Evolutionary conservation across 1,140 invertebrate species (phyloP).

Genomic region (Elymnias hypermnestra): DNA sequence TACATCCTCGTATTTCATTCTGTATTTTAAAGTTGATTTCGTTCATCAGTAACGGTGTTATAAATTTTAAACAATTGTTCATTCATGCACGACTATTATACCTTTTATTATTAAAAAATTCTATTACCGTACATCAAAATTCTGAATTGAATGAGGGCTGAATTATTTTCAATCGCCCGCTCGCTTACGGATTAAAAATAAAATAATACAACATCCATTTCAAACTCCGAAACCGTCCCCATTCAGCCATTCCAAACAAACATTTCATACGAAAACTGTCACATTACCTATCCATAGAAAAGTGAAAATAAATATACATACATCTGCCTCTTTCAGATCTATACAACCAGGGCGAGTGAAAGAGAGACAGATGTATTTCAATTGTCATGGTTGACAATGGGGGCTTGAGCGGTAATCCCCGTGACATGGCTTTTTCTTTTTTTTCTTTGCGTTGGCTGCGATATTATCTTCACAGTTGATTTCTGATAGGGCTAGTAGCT

Average conservation of each 20-base stretch:
- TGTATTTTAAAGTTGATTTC: no score
- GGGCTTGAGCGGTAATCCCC: conserved; percentile 55
- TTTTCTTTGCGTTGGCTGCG: conserved; percentile 38
- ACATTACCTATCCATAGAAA: conserved; percentile 66
- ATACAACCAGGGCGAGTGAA: conserved; percentile 15
- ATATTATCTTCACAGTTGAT: conserved; percentile 59
- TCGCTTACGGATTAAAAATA: conserved; percentile 58
- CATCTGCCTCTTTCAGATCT: conserved; percentile 38
- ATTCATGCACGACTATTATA: not conserved
- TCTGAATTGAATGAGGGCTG: conserved; percentile 12
- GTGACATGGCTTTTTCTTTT: conserved; percentile 56
- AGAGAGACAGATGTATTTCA: conserved; percentile 54
- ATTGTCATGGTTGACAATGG: conserved; percentile 67
- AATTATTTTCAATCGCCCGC: conserved; percentile 38
- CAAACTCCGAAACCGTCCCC: conserved; percentile 40
- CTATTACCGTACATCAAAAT: conserved; percentile 19
- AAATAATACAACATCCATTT: conserved; percentile 54
- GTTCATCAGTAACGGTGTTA: not conserved
- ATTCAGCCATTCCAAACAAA: conserved; percentile 64
- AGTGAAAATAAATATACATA: conserved; percentile 65
- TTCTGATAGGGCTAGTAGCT: conserved; percentile 60
- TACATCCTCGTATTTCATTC: no score
- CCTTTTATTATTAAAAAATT: conserved; percentile 11
- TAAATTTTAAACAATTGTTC: not conserved
- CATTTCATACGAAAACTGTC: conserved; percentile 69